Evolutionary conservation across 2,888 invertebrate species (phyloP).

Genomic region (Orthonevra nobilis): DNA sequence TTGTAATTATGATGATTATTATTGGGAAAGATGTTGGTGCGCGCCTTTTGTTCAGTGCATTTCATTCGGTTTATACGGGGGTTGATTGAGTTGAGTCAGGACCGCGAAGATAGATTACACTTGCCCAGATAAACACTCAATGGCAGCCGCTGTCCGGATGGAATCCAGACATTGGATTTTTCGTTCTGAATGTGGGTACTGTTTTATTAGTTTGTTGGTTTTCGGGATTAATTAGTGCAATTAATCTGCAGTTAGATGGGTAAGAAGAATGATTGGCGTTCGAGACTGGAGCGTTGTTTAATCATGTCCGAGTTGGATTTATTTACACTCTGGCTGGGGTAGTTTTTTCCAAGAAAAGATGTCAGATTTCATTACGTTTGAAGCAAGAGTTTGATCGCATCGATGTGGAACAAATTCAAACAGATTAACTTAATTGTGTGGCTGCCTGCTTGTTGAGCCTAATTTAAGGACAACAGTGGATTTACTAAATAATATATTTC

Average conservation of each 20-base stretch:
- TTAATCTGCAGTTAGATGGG: slow-evolving; percentile 77
- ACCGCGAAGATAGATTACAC: slow-evolving; percentile 42
- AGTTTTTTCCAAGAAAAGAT: slow-evolving; percentile 16
- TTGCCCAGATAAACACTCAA: slow-evolving; percentile 33
- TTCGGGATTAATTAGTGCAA: slow-evolving; percentile 78
- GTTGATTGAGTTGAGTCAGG: slow-evolving; percentile 52
- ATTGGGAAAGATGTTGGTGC: slow-evolving; percentile 41
- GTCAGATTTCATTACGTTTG: slow-evolving; percentile 54
- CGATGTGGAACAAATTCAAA: slow-evolving; percentile 6
- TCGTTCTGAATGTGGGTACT: not conserved
- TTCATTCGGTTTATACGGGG: too few species aligned
- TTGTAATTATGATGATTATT: slow-evolving; percentile 66
- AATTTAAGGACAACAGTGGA: too few species aligned
- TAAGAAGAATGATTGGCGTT: slow-evolving; percentile 38
- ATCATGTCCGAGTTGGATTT: slow-evolving; percentile 50
- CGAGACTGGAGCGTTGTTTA: slow-evolving; percentile 37
- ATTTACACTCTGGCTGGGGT: slow-evolving; percentile 19
- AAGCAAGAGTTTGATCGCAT: not conserved
- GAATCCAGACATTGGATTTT: slow-evolving; percentile 40
- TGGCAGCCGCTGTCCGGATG: too few species aligned
- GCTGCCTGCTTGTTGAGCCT: too few species aligned
- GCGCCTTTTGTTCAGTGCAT: slow-evolving; percentile 24
- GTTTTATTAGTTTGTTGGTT: slow-evolving; percentile 70
- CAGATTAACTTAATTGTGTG: too few species aligned
- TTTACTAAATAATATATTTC: too few species aligned